phyloP scores from a whole-genome alignment of 1,140 invertebrate genomes.

The Agrypnia vestita region DNA sequence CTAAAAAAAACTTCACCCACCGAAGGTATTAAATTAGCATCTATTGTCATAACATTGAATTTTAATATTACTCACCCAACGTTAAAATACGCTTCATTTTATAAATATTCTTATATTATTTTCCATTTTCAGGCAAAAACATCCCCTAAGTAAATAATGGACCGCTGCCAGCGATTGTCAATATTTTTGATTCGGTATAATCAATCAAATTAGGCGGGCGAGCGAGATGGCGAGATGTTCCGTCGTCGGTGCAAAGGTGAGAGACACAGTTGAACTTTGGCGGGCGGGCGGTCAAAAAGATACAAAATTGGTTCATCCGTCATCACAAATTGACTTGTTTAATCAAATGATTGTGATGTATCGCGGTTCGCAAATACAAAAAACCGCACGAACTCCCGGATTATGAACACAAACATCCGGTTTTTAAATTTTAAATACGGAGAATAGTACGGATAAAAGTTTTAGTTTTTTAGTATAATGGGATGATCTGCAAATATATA shows the following conservation, averaged over 20 bases:
- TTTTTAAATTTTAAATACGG: no score
- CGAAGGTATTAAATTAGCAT: no score
- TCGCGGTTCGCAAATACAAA: background rate
- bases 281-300: background rate
- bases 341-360: constrained; percentile 15
- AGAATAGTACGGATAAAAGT: no score
- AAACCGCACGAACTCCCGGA: no score
- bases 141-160: background rate
- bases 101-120: no score
- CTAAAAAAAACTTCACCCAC: no score
- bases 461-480: no score
- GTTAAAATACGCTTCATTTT: no score
- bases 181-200: constrained; percentile 18
- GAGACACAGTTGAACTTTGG: background rate
- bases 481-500: no score
- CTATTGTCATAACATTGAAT: no score
- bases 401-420: no score
- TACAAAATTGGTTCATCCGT: constrained; percentile 23
- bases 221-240: background rate
- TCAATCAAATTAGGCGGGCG: background rate
- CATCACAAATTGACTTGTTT: constrained; percentile 8
- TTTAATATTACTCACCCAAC: no score
- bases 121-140: background rate
- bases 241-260: background rate
- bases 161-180: background rate